phyloP scores from a whole-genome alignment of 2,113 vertebrate species.

The Rissa tridactyla region DNA sequence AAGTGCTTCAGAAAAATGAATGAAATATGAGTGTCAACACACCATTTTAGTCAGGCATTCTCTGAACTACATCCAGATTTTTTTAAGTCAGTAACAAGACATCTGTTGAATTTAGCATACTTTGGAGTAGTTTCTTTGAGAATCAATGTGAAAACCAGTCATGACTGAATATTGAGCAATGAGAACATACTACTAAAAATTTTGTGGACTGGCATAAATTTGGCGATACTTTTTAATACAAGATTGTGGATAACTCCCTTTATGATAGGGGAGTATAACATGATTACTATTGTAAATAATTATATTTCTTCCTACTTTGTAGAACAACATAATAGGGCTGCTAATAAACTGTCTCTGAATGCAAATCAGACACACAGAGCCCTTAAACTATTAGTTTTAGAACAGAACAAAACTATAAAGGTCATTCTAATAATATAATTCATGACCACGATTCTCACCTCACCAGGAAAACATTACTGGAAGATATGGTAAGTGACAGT shows the following conservation, averaged over 20 bases:
- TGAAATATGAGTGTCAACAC: neutral
- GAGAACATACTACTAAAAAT: neutral
- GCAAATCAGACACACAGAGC: neutral
- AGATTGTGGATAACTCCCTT: neutral
- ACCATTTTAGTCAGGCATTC: neutral
- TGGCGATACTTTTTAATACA: neutral
- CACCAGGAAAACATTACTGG: neutral
- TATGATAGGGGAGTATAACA: neutral
- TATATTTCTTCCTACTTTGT: neutral
- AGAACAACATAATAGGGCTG: neutral
- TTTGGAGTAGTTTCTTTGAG: neutral
- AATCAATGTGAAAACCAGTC: neutral
- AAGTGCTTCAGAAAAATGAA: neutral
- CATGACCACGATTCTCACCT: neutral
- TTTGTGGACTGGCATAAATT: neutral
- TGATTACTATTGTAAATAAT: neutral
- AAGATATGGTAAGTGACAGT: accelerated
- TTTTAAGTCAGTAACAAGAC: neutral
- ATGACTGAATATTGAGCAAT: neutral
- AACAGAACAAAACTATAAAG: neutral
- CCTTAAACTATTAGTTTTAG: neutral
- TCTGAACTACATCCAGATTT: neutral
- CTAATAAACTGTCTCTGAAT: neutral
- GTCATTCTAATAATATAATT: neutral
- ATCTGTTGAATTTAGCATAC: neutral